Conservation (phyloP, 1,140 invertebrate genomes). For the Atopsyche davidsoni region DNA sequence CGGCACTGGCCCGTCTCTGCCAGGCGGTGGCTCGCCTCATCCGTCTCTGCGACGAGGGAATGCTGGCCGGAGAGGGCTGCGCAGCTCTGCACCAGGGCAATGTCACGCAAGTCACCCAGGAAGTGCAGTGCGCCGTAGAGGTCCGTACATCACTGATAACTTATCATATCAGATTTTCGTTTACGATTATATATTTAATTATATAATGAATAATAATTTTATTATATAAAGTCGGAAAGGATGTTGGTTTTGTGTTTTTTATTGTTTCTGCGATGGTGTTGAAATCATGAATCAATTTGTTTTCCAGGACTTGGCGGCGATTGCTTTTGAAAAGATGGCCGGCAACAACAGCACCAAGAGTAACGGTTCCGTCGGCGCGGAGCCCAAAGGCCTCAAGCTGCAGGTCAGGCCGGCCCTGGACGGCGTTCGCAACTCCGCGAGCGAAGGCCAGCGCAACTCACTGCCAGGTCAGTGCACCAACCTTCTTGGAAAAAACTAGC, state of each 20-base stretch:
- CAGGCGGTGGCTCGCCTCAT: constrained; percentile 80
- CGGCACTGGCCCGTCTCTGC: constrained; percentile 81
- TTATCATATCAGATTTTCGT: too few species aligned
- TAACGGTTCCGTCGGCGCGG: constrained; percentile 20
- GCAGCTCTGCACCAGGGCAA: constrained; percentile 56
- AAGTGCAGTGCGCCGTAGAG: constrained; percentile 28
- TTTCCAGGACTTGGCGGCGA: constrained; percentile 54
- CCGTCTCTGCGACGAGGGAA: constrained; percentile 81
- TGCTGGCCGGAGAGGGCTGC: constrained; percentile 65
- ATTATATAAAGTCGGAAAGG: too few species aligned
- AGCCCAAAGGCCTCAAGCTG: constrained; percentile 26
- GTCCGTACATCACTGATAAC: too few species aligned
- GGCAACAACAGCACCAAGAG: constrained; percentile 43
- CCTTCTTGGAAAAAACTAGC: too few species aligned
- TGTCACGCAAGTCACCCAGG: constrained; percentile 53
- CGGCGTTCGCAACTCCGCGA: constrained; percentile 12
- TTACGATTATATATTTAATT: too few species aligned
- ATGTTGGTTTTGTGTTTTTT: too few species aligned
- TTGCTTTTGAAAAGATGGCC: constrained; percentile 60
- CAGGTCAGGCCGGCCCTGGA: constrained; percentile 22
- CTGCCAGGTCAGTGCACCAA: constrained; percentile 45
- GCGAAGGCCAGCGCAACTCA: constrained; percentile 48
- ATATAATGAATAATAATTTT: too few species aligned
- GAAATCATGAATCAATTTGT: constrained; percentile 1
- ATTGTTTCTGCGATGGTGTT: too few species aligned